These are phyloP conservation scores for Anguilla megastoma DNA, from an alignment of 2,797 vertebrate genomes.

Conservation along the genomic window DNA sequence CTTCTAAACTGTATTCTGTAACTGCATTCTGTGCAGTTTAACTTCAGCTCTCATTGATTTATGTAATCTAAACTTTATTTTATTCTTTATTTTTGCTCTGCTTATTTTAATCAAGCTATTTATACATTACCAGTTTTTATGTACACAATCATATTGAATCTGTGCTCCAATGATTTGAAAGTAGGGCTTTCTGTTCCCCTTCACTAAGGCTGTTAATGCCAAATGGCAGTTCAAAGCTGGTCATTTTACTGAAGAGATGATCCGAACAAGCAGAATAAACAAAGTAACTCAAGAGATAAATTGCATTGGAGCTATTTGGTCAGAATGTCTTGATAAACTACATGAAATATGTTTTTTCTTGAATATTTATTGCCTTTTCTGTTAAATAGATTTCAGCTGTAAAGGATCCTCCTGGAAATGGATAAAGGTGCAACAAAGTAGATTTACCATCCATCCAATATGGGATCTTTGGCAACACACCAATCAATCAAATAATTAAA, in stretches of 20 bases:
- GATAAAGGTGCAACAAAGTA: background rate
- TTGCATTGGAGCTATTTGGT: background rate
- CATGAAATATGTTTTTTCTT: background rate
- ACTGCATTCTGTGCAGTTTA: background rate
- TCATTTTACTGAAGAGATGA: conserved; percentile 9
- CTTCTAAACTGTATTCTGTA: background rate
- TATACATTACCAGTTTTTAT: background rate
- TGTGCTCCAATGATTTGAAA: conserved; percentile 1
- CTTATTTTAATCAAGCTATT: background rate
- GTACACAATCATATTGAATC: background rate
- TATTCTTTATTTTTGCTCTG: background rate
- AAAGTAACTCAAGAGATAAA: background rate
- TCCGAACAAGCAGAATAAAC: background rate
- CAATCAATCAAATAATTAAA: background rate
- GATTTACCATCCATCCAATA: background rate
- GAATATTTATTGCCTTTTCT: conserved; percentile 3
- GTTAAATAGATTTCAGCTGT: background rate
- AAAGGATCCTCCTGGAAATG: background rate
- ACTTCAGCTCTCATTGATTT: background rate
- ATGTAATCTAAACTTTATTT: background rate
- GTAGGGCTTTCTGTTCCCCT: background rate
- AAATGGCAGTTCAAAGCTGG: background rate
- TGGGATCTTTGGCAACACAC: background rate
- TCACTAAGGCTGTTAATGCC: background rate
- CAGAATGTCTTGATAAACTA: background rate